Conservation (phyloP, 2,888 invertebrate genomes). For the Polyploca ridens region DNA sequence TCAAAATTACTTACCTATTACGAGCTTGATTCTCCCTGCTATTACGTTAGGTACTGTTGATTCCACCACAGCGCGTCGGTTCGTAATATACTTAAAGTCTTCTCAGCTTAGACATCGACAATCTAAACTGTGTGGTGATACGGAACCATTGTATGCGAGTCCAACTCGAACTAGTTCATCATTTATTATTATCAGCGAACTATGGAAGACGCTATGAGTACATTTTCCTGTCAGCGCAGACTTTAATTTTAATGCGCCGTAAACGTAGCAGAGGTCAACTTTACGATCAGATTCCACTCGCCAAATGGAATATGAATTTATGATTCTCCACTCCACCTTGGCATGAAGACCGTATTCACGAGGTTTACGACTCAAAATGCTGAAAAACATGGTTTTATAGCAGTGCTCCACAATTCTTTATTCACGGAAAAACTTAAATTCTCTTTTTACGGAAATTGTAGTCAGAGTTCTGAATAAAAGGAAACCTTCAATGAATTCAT, state of each 20-base stretch:
- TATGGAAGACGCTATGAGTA: slow-evolving; percentile 7
- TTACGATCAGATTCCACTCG: slow-evolving; percentile 11
- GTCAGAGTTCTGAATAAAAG: not conserved
- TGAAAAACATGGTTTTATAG: not conserved
- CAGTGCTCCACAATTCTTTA: not conserved
- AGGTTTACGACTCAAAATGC: slow-evolving; percentile 6
- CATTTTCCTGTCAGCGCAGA: slow-evolving; percentile 15
- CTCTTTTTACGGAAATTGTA: not conserved
- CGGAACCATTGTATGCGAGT: no score
- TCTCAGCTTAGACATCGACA: no score
- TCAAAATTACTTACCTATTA: no score
- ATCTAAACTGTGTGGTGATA: no score
- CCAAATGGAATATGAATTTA: slow-evolving; percentile 16
- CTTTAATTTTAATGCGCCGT: slow-evolving; percentile 15
- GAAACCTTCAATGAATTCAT: not conserved
- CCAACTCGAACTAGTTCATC: not conserved
- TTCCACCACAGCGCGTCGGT: no score
- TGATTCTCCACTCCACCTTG: not conserved
- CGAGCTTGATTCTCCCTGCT: no score
- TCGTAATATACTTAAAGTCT: no score
- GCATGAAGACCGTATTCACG: not conserved
- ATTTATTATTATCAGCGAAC: slow-evolving; percentile 10
- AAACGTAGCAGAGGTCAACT: slow-evolving; percentile 14
- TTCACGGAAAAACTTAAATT: not conserved
- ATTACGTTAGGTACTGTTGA: no score